Percentiles rank a stretch among this genome's conserved stretches.
These are phyloP conservation scores for Xiphydria camelus DNA, from an alignment of 2,888 invertebrate genomes.

Conservation along the genomic window DNA sequence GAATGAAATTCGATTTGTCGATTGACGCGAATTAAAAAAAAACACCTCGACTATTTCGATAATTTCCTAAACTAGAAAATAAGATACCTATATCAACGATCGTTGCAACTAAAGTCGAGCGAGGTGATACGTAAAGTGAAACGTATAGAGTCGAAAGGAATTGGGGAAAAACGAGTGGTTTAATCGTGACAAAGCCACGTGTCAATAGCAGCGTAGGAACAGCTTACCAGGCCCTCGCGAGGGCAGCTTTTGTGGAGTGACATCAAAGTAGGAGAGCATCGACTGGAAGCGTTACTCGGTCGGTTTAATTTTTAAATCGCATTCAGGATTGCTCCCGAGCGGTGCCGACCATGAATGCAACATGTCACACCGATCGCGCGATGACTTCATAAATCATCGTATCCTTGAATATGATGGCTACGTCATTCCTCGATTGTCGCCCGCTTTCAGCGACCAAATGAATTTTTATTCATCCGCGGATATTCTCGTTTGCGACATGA, in stretches of 20 bases:
- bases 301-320: constrained; percentile 10
- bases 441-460: constrained; percentile 2
- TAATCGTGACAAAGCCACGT: too few relatives aligned
- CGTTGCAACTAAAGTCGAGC: too few relatives aligned
- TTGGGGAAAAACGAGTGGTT: too few relatives aligned
- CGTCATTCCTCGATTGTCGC: background rate
- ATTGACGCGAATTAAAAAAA: too few relatives aligned
- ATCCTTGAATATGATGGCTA: constrained; percentile 5
- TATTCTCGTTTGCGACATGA: background rate
- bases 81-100: too few relatives aligned
- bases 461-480: constrained; percentile 6
- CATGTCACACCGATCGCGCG: background rate
- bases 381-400: constrained; percentile 13
- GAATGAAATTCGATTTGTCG: too few relatives aligned
- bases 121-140: too few relatives aligned
- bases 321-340: background rate
- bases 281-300: background rate
- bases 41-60: too few relatives aligned
- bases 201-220: too few relatives aligned
- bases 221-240: too few relatives aligned
- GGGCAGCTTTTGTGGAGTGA: constrained; percentile 4
- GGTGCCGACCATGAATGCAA: constrained; percentile 2
- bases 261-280: constrained; percentile 13
- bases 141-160: too few relatives aligned
- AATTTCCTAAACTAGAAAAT: too few relatives aligned